Base-by-base conservation (phyloP, 2,113 vertebrate genomes). In the Leuciscus idus region DNA sequence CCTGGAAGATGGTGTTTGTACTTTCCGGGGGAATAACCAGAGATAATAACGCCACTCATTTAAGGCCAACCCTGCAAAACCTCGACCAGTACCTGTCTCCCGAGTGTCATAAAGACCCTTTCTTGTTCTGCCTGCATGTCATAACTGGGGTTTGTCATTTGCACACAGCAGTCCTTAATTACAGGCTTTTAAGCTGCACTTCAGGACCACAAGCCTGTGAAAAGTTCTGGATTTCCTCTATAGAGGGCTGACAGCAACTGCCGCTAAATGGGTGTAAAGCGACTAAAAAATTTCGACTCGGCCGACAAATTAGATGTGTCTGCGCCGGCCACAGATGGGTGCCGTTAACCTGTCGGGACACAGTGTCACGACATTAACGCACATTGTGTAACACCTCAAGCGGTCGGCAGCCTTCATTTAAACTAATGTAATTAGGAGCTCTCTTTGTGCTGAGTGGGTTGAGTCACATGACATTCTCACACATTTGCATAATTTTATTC, bases 71-170 rank as follows among this genome's bases (percentile, higher is more conserved):
- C 33, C 21, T 68, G 28, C 66, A 77, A 68, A 52, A n/a, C 79
- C 89, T 75, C 33, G 39, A 77, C 81, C 75, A 75, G 39, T 68
- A 90, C 79, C 84, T 83, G 78, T 86, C 85, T 88, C 86, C 84
- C 84, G 61, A 30, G 80, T 55, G 50, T 87, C 72, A 83, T 77
- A 59, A 89, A 86, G 78, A 72, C 80, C 82, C 79, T 90, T 81
- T 85, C 72, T 72, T 70, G 72, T 88, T 86, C 88, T 84, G 74
- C 89, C 87, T 89, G 72, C 79, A 79, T 87, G 90, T 90, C 90
- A 90, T 85, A 88, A 89, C 81, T 88, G 84, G 83, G 89, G 87
- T 89, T 90, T 89, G 90, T 91, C 87, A 88, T 93, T 93, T 90
- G 84, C 89, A 89, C 91, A 87, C 88, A 39, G 78, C 33, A 68